Evolutionary conservation across 2,797 vertebrate genomes (phyloP), one percentile per base, ranked within the genome.

Genomic region (Odontamblyopus lacepedii): DNA sequence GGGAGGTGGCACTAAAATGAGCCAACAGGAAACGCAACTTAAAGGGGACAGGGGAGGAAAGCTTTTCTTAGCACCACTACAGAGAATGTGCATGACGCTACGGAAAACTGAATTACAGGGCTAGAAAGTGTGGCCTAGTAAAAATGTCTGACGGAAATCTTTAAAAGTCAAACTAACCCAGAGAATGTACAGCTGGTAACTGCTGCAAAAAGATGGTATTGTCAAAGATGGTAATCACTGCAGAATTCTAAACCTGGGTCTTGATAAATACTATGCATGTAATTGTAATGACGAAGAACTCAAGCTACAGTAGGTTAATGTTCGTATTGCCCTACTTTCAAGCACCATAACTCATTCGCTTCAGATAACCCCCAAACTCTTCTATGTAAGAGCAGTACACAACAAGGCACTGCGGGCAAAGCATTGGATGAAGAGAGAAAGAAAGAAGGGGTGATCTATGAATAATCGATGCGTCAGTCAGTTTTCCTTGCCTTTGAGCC

Each of bases 391-490:
- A 62, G 77, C 66, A 79, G 83, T 60, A 83, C 71, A 78, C 63
- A 1, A 19, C n/a, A 27, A 67, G 73, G 59, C 68, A 73, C 77
- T 82, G 81, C 79, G 65, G 73, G 81, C 74, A 64, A 75, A 81
- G 71, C 77, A 63, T 51, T 71, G 72, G 51, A 57, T 63, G 44
- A 75, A 64, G 63, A 71, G 72, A 77, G 76, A 63, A 70, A 71
- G 80, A 75, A 50, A 78, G 76, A 89, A 79, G 79, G 80, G 81
- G 80, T 84, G 87, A 87, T 91, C 86, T 89, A 91, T 92, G 86
- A 93, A 89, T 90, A 91, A 91, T 91, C 88, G 60, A 91, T 92
- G 87, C 82, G 80, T 91, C 87, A 84, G 85, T 89, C 83, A 85
- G 84, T 87, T 87, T 88, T 83, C 81, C 83, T 88, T 83, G 87